phyloP scores from a whole-genome alignment of 2,113 vertebrate species.

The Lonchura striata region DNA sequence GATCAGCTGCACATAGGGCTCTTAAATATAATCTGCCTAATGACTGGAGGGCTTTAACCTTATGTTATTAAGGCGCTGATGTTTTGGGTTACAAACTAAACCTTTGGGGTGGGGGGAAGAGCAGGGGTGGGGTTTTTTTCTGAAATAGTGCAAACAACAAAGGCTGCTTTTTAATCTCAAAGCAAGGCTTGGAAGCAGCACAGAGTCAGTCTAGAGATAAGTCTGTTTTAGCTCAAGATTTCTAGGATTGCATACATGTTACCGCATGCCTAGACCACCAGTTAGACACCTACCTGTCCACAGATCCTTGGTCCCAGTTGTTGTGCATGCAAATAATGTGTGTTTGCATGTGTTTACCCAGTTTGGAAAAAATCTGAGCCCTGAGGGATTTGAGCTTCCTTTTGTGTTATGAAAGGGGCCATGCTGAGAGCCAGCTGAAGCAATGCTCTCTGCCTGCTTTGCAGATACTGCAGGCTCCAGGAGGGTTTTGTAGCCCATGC shows the following conservation, averaged over 20 bases:
- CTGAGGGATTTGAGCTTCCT: background rate
- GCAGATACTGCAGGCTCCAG: background rate
- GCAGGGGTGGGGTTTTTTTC: background rate
- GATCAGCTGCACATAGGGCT: conserved; percentile 7
- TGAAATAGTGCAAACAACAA: conserved; percentile 27
- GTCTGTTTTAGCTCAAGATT: background rate
- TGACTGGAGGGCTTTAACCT: background rate
- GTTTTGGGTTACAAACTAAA: conserved; percentile 7
- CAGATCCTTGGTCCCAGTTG: conserved; percentile 4
- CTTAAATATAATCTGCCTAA: conserved; percentile 36
- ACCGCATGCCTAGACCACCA: conserved; percentile 1
- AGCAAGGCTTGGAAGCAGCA: conserved; percentile 15
- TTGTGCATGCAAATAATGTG: background rate
- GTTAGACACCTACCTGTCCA: conserved; percentile 6
- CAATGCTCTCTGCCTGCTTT: background rate
- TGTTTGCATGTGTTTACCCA: background rate
- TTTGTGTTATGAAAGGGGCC: background rate
- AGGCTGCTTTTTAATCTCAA: conserved; percentile 6
- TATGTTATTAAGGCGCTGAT: background rate
- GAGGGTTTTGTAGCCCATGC: background rate
- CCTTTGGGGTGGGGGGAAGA: background rate
- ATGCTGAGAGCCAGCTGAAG: background rate
- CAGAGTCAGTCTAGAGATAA: conserved; percentile 10
- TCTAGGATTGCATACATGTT: background rate
- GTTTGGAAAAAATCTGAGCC: conserved; percentile 37